phyloP scores from a whole-genome alignment of 2,113 vertebrate genomes.

The Mastomys coucha region DNA sequence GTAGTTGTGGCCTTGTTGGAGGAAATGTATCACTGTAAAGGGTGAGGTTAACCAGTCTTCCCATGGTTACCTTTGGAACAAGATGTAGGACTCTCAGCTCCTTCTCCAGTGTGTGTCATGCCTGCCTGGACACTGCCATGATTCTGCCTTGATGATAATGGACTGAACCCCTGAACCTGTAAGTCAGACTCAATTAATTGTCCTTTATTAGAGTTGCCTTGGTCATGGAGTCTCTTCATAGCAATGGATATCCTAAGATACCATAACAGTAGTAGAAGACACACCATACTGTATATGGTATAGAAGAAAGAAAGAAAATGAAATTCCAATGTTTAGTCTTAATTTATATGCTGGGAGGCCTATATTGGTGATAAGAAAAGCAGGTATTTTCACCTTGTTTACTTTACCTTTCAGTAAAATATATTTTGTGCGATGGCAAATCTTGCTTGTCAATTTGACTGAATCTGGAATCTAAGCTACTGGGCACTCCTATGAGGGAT shows the following conservation, averaged over 20 bases:
- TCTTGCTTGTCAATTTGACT: background rate
- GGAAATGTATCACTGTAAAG: too few species aligned
- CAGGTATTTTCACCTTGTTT: background rate
- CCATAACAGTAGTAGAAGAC: background rate
- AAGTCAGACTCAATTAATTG: too few species aligned
- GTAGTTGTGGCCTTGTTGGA: too few species aligned
- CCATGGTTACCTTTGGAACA: too few species aligned
- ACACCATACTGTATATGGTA: background rate
- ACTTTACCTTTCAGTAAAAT: constrained; percentile 24
- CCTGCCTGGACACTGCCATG: too few species aligned
- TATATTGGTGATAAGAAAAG: background rate
- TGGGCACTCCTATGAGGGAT: background rate
- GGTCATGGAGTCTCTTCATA: too few species aligned
- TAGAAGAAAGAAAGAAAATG: background rate
- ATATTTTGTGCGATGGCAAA: background rate
- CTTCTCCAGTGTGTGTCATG: too few species aligned
- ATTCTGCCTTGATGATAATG: too few species aligned
- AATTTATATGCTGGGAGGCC: background rate
- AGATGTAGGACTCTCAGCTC: too few species aligned
- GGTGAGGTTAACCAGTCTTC: too few species aligned
- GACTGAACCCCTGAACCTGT: too few species aligned
- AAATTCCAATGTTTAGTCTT: background rate
- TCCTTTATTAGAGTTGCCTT: too few species aligned
- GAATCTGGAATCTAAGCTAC: background rate
- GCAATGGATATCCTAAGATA: background rate